Percentiles rank a stretch among this genome's conserved stretches.
Evolutionary conservation across 2,797 vertebrate species (phyloP).

Genomic region (Muraenolepis orangiensis): DNA sequence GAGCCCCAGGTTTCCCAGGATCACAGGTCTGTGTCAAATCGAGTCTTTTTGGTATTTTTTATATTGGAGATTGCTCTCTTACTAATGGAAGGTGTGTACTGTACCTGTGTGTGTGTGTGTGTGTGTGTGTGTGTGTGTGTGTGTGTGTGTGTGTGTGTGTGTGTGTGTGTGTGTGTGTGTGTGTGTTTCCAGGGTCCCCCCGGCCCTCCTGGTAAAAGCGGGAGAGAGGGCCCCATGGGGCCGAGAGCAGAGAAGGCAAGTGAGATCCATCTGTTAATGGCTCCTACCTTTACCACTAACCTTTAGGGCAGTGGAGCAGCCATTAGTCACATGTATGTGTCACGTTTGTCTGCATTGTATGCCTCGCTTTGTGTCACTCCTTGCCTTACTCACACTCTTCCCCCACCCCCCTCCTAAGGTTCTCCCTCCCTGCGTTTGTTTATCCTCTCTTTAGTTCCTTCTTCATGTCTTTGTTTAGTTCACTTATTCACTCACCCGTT

Average conservation of each 20-base stretch:
- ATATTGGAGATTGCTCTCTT: no score
- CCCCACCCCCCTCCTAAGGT: not conserved
- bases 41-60: not conserved
- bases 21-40: conserved; percentile 75
- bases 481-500: no score
- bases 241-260: conserved; percentile 86
- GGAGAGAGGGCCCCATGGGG: conserved; percentile 77
- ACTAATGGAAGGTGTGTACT: not conserved
- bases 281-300: not conserved
- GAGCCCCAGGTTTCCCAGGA: conserved; percentile 90
- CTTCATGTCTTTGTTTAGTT: no score
- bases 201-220: conserved; percentile 84
- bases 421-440: not conserved
- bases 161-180: conserved; percentile 5
- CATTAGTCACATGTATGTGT: conserved; percentile 1
- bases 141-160: not conserved
- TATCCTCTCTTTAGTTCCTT: no score
- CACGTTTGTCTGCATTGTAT: not conserved
- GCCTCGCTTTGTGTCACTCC: not conserved
- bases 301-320: not conserved
- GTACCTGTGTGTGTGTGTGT: not conserved
- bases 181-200: conserved; percentile 81
- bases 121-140: no score
- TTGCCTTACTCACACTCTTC: not conserved
- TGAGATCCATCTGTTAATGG: not conserved